Evolutionary conservation across 2,113 vertebrate species (phyloP), one percentile per base, ranked within the genome.

Genomic region (Megaceryle torquata): DNA sequence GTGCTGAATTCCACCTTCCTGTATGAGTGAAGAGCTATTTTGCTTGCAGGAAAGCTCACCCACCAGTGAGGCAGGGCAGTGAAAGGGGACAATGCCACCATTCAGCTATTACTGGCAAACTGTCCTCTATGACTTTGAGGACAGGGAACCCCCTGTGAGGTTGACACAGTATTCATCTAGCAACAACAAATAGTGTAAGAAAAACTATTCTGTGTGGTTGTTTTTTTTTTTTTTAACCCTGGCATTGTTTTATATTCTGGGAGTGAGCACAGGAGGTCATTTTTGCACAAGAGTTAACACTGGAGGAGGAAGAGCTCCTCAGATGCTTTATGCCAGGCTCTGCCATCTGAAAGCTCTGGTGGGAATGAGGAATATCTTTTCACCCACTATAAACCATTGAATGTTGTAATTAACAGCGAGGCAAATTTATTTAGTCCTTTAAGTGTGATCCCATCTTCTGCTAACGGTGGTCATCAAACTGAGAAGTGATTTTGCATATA

Each of bases 401-500:
- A 54, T 70, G 41, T 35, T 82, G 46, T 51, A 69, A 81, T 78
- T 90, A 93, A 43, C 33, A 64, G 56, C 56, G 64, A 86, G 48
- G 50, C 26, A 92, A 82, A 86, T 95, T 75, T 91, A 44, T 86
- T 88, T 83, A 83, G 64, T 70, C 82, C 60, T 86, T 89, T 81
- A 81, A 77, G 48, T 71, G 48, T 70, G 90, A 56, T 21, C 74
- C 86, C 54, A 29, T 76, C 79, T 78, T 89, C 82, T 80, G 75
- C 56, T 91, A 75, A 76, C 64, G 70, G 35, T 60, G 51, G 33
- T 71, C 68, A 57, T 86, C 65, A 59, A 1, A 86, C 69, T 94
- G 68, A 88, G 83, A 71, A 88, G 51, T 53, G 25, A 18, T 70
- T 92, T 82, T 95, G 56, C 65, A 44, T 83, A 20, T 35, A 76